phyloP scores from a whole-genome alignment of 1,140 invertebrate species.

The Diplogasteroides magnus region DNA sequence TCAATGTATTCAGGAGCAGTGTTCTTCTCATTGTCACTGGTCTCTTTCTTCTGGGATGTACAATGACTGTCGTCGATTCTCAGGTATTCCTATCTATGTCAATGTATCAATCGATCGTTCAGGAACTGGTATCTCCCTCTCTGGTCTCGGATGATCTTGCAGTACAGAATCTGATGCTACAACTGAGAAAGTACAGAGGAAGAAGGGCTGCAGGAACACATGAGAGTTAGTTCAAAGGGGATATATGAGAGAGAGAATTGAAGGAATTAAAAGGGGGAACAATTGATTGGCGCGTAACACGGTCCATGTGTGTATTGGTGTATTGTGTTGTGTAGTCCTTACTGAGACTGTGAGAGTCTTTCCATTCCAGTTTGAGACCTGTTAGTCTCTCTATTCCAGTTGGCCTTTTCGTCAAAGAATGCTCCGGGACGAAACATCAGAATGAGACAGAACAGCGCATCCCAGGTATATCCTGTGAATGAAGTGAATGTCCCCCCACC shows the following conservation, averaged over 20 bases:
- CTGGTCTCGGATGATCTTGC: not conserved
- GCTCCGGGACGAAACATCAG: not conserved
- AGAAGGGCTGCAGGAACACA: not conserved
- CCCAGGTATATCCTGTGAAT: not conserved
- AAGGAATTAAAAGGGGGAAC: too few species aligned
- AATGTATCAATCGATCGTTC: not conserved
- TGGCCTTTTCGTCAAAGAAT: not conserved
- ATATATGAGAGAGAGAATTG: not conserved
- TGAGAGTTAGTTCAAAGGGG: not conserved
- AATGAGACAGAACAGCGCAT: not conserved
- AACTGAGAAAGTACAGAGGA: not conserved
- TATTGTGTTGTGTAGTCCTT: not conserved
- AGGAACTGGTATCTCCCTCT: not conserved
- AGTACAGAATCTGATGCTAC: not conserved
- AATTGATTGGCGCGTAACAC: too few species aligned
- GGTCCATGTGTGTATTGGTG: not conserved
- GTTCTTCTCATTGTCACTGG: not conserved
- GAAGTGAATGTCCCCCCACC: too few species aligned
- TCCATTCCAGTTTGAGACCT: not conserved
- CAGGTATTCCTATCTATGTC: not conserved
- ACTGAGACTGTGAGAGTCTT: not conserved
- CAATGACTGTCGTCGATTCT: not conserved
- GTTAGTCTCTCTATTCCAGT: not conserved
- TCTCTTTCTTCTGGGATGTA: not conserved
- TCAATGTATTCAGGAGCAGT: not conserved